Evolutionary conservation across 2,797 vertebrate species (phyloP).

Genomic region (Rhyacichthys aspro): DNA sequence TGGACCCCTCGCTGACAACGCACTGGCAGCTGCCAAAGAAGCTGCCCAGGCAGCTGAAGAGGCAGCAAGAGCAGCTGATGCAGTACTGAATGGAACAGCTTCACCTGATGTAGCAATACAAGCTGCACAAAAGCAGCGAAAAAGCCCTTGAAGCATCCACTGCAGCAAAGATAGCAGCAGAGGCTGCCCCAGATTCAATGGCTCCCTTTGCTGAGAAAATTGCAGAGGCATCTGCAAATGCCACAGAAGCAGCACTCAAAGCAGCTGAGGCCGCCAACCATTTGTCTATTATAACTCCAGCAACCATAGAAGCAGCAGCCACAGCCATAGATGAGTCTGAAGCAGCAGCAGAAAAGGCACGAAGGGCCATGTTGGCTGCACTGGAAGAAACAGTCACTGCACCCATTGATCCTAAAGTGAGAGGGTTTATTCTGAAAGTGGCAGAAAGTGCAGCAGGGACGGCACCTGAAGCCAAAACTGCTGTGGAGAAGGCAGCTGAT

Average conservation of each 20-base stretch:
- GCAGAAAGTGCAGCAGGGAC: not conserved
- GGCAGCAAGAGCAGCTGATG: not conserved
- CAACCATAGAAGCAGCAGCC: not conserved
- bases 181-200: not conserved
- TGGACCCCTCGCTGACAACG: not conserved
- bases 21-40: not conserved
- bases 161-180: constrained; percentile 16
- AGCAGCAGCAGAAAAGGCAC: not conserved
- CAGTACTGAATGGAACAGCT: not conserved
- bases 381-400: not conserved
- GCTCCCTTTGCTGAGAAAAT: not conserved
- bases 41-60: not conserved
- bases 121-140: not conserved
- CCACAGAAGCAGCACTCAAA: not conserved
- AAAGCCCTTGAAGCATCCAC: not conserved
- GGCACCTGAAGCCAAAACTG: not conserved
- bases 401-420: too few relatives aligned
- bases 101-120: not conserved
- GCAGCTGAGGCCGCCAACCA: not conserved
- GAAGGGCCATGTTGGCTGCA: not conserved
- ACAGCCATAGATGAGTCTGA: not conserved
- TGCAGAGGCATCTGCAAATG: not conserved
- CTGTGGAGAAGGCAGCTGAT: not conserved
- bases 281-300: not conserved
- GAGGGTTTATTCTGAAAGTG: too few relatives aligned